A percentile compares a stretch with the other conserved stretches of the same genome.
phyloP scores from a whole-genome alignment of 2,888 invertebrate species.

The Isoperla grammatica region DNA sequence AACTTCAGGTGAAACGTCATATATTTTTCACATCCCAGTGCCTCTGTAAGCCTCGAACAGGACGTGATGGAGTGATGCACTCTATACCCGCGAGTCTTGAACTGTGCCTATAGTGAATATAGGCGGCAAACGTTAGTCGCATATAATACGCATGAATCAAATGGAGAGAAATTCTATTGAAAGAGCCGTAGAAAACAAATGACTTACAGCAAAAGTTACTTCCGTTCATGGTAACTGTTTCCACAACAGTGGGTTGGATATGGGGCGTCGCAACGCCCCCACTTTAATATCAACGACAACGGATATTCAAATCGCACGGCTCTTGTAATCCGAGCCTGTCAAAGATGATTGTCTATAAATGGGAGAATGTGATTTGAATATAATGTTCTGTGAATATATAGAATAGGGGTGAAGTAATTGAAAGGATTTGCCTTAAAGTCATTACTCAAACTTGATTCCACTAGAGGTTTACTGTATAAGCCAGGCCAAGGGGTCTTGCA shows the following conservation, averaged over 20 bases:
- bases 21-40: slow-evolving; percentile 25
- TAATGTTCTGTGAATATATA: slow-evolving; percentile 5
- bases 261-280: slow-evolving; percentile 16
- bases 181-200: slow-evolving; percentile 37
- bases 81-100: neutral
- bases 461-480: no score
- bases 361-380: slow-evolving; percentile 11
- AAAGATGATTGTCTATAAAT: slow-evolving; percentile 19
- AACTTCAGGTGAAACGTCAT: slow-evolving; percentile 27
- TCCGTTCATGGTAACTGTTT: slow-evolving; percentile 30
- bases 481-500: no score
- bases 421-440: slow-evolving; percentile 1
- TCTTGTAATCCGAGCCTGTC: slow-evolving; percentile 19
- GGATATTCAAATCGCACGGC: slow-evolving; percentile 19
- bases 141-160: neutral
- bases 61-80: neutral
- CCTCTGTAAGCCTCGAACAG: slow-evolving; percentile 10
- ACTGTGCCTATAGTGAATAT: neutral
- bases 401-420: slow-evolving; percentile 1
- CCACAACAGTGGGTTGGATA: slow-evolving; percentile 7
- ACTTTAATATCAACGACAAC: neutral
- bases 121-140: neutral
- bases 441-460: neutral
- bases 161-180: neutral
- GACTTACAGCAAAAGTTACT: slow-evolving; percentile 43